phyloP scores from a whole-genome alignment of 2,888 invertebrate genomes.

The Eupeodes luniger region DNA sequence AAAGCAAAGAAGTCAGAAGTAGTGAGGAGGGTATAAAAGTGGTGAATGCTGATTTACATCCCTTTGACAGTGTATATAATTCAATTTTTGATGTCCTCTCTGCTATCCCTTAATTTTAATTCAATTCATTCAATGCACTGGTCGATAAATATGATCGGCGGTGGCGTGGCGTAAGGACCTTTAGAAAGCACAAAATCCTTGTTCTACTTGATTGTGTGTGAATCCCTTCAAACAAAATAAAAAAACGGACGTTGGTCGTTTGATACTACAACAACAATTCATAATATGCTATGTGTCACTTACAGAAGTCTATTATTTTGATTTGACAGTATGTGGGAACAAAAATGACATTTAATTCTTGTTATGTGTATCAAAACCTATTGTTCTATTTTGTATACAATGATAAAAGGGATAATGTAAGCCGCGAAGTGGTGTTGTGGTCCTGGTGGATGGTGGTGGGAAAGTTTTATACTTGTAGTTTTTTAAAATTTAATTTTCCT shows the following conservation, averaged over 20 bases:
- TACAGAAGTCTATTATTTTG: constrained; percentile 68
- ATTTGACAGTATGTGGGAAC: constrained; percentile 77
- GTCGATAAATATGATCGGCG: not conserved
- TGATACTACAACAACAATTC: constrained; percentile 23
- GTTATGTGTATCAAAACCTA: constrained; percentile 29
- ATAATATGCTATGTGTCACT: constrained; percentile 77
- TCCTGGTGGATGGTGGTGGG: constrained; percentile 43
- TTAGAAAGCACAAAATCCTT: constrained; percentile 27
- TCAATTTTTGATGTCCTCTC: constrained; percentile 49
- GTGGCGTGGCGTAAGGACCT: not conserved
- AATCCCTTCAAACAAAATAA: constrained; percentile 27
- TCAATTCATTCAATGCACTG: constrained; percentile 53
- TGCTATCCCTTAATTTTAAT: constrained; percentile 41
- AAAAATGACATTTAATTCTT: constrained; percentile 55
- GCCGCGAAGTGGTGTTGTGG: constrained; percentile 61
- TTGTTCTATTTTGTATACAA: not conserved
- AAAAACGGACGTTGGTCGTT: constrained; percentile 18
- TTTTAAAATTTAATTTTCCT: not conserved
- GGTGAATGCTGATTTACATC: constrained; percentile 69
- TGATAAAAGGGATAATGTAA: constrained; percentile 46
- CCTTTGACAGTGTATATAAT: constrained; percentile 64
- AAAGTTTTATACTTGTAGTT: constrained; percentile 37
- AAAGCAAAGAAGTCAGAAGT: not conserved
- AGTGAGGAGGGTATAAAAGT: constrained; percentile 19
- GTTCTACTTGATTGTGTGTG: constrained; percentile 66